A percentile compares a stretch with the other conserved stretches of the same genome.
Conservation (phyloP, 2,113 vertebrate species). For the Fulica atra region DNA sequence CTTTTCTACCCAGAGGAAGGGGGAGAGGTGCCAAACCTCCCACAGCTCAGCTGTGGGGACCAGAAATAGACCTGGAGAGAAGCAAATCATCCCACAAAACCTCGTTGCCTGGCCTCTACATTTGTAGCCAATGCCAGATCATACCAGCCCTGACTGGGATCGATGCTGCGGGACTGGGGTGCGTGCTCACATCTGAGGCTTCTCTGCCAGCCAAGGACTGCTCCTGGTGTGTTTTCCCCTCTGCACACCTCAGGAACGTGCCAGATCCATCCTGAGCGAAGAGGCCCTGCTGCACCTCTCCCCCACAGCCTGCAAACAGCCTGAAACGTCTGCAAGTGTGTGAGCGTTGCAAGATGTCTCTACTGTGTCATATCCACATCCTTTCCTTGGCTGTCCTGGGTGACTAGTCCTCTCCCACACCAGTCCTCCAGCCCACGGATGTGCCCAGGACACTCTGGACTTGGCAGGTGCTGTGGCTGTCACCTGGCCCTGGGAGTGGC, state of each 20-base stretch:
- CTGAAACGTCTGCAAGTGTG: not conserved
- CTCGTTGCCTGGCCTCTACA: not conserved
- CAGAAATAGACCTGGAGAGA: not conserved
- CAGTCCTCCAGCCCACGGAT: not conserved
- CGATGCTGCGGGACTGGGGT: not conserved
- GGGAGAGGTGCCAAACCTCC: slow-evolving; percentile 13
- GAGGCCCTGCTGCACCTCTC: not conserved
- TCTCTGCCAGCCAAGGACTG: not conserved
- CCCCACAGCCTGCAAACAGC: not conserved
- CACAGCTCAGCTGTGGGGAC: slow-evolving; percentile 22
- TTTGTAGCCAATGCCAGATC: not conserved
- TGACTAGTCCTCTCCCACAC: not conserved
- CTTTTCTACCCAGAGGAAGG: not conserved
- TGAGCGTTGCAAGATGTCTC: not conserved
- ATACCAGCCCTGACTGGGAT: not conserved
- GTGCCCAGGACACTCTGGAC: not conserved
- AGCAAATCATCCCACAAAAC: not conserved
- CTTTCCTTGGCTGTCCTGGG: accelerated
- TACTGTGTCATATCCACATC: accelerated
- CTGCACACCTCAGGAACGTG: accelerated
- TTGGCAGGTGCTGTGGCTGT: not conserved
- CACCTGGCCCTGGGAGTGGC: not conserved
- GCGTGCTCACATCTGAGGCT: not conserved
- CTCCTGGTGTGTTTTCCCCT: not conserved
- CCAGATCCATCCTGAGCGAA: not conserved